Base-by-base conservation (phyloP, 1,140 invertebrate species). In the Rhopalosiphum maidis region DNA sequence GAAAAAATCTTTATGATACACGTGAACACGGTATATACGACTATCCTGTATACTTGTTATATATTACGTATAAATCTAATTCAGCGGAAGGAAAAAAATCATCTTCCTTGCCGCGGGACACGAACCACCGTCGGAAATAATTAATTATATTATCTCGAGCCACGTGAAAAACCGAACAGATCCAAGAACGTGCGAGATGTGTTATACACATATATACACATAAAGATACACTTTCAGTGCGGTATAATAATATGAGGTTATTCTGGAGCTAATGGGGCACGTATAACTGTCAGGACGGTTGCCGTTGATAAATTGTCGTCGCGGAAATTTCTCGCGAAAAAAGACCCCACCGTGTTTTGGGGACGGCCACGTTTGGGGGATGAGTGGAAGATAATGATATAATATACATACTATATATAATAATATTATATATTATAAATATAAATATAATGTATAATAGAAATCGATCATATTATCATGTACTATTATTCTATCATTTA, bases 231-330 rank as follows among this genome's bases (percentile, higher is more conserved):
- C 35, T 23, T 85, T 41, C 23, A 11, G 30, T 86, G 41, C 7
- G 86, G 86, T 51, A 25, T 37, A 18, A 37, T 87, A 54, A 54
- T 89, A 60, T 35, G 48, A 85, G 91, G 91, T 86, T 85, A 85
- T 93, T 85, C 54, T 30, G 46, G 48, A 54, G 77, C 25, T 93
- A 93, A 93, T 93, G 91, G 82, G 48, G 82, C 91, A 55, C 91
- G 82, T 93, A 93, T 92, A 92, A 15, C 55, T 68, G 54, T 91
- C 54, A 68, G 55, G 68, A 77, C 82, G 48, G 77, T 85, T 30
- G 77, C 82, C 77, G 91, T 92, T 92, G 91, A 92, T 92, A 85
- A 92, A 92, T 92, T 68, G 46, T 54, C 82, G 90, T 77, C 88
- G 88, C 51, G 15, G 35, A 55, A 89, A 89, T 89, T 55, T 23